Percentiles rank a stretch among this genome's conserved stretches.
phyloP scores from a whole-genome alignment of 2,797 vertebrate genomes.

The Limosa lapponica region DNA sequence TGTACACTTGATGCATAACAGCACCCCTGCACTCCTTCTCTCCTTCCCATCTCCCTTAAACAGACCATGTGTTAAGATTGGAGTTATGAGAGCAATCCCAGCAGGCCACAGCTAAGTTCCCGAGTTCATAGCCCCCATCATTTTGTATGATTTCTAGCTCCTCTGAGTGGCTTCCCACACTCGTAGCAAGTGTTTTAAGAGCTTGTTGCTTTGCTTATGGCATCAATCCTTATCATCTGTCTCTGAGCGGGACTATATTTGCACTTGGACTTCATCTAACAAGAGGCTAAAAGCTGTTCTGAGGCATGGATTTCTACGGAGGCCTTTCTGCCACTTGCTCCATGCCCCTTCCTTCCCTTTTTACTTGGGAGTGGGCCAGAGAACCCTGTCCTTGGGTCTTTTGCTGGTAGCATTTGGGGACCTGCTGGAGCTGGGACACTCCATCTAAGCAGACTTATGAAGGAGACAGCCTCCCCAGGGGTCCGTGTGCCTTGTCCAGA shows the following conservation, averaged over 20 bases:
- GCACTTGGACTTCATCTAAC: background rate
- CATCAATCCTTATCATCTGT: background rate
- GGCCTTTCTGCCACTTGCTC: background rate
- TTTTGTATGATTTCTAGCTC: slow-evolving; percentile 30
- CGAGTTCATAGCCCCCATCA: slow-evolving; percentile 2
- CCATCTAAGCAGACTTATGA: background rate
- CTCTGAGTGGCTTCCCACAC: slow-evolving; percentile 9
- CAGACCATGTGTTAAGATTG: slow-evolving; percentile 28
- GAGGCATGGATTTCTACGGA: background rate
- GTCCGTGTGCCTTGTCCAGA: background rate
- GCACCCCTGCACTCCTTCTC: slow-evolving; percentile 8
- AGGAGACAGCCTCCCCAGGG: background rate
- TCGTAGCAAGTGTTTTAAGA: slow-evolving; percentile 5
- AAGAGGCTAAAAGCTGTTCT: background rate
- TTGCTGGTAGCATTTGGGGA: background rate
- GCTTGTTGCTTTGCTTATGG: background rate
- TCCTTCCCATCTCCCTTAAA: slow-evolving; percentile 1
- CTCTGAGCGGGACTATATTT: background rate
- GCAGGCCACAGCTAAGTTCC: background rate
- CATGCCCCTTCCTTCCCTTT: background rate
- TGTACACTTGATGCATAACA: slow-evolving; percentile 51
- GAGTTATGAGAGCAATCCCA: slow-evolving; percentile 26
- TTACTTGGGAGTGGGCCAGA: background rate
- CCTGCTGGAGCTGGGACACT: background rate
- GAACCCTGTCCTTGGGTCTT: background rate